These are phyloP conservation scores for Cottus gobio DNA, from an alignment of 2,113 vertebrate genomes.

Conservation along the genomic window DNA sequence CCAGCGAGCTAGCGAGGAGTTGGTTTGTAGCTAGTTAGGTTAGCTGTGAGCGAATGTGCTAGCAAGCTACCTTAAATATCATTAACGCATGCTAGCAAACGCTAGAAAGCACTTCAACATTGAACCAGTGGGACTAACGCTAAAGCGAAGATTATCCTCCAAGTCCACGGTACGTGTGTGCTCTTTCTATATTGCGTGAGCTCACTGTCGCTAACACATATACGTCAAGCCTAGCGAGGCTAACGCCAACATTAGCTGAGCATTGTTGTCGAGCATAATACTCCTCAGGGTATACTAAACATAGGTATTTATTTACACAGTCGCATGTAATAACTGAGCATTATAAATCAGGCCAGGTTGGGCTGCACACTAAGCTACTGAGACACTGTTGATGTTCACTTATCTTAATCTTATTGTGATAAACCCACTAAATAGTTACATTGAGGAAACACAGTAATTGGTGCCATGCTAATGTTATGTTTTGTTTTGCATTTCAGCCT, in stretches of 20 bases:
- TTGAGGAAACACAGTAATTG: neutral
- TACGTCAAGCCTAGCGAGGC: neutral
- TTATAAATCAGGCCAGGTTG: neutral
- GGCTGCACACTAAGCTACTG: neutral
- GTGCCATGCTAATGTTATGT: neutral
- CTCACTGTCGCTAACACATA: neutral
- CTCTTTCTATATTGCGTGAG: neutral
- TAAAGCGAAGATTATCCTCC: neutral
- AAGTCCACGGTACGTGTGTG: conserved; percentile 11
- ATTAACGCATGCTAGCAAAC: conserved; percentile 13
- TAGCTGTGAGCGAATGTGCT: conserved; percentile 47
- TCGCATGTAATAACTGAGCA: rapidly evolving
- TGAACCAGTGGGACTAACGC: neutral
- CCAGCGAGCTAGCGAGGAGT: conserved; percentile 39
- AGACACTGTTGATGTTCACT: neutral
- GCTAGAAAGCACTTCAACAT: neutral
- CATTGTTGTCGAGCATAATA: no score
- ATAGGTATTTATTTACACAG: neutral
- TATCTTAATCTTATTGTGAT: no score
- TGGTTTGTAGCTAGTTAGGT: conserved; percentile 31
- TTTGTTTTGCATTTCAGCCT: neutral
- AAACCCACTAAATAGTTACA: no score
- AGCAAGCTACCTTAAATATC: conserved; percentile 32
- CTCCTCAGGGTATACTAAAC: neutral
- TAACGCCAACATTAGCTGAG: neutral